These are phyloP conservation scores for Sternotherus odoratus DNA, from an alignment of 2,797 vertebrate genomes.

Conservation along the genomic window DNA sequence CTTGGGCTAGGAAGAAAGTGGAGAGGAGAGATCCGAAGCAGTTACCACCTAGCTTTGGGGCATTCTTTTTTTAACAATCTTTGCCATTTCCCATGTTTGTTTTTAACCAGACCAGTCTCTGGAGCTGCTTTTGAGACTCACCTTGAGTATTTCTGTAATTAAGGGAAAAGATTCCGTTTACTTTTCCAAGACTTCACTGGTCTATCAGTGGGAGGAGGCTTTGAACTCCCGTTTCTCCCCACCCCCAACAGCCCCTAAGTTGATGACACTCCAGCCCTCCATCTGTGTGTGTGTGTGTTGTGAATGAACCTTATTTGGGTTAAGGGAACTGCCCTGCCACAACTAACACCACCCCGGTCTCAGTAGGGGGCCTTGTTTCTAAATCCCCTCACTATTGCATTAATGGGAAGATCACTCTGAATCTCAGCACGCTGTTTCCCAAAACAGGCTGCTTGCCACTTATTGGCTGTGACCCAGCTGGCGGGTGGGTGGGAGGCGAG, in stretches of 20 bases:
- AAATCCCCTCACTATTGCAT: accelerated
- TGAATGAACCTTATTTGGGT: background rate
- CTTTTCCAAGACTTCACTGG: background rate
- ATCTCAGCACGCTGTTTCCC: background rate
- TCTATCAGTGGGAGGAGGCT: background rate
- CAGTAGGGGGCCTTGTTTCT: background rate
- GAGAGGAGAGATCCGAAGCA: slow-evolving; percentile 14
- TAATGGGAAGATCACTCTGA: accelerated
- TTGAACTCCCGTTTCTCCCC: background rate
- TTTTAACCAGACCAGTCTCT: slow-evolving; percentile 27
- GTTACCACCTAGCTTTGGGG: slow-evolving; percentile 28
- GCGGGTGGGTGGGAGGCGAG: background rate
- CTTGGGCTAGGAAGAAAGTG: background rate
- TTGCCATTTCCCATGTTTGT: slow-evolving; percentile 14
- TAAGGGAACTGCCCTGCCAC: background rate
- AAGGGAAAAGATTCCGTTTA: background rate
- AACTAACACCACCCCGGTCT: background rate
- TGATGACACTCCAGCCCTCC: background rate
- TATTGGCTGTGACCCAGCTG: background rate
- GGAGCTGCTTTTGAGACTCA: slow-evolving; percentile 33
- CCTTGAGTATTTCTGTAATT: background rate
- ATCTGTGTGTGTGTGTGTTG: background rate
- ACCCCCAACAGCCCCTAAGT: background rate
- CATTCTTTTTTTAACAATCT: slow-evolving; percentile 10
- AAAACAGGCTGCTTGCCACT: background rate